A percentile compares a stretch with the other conserved stretches of the same genome.
These are phyloP conservation scores for Heterohyrax brucei DNA, from an alignment of 2,797 vertebrate species.

Conservation along the genomic window DNA sequence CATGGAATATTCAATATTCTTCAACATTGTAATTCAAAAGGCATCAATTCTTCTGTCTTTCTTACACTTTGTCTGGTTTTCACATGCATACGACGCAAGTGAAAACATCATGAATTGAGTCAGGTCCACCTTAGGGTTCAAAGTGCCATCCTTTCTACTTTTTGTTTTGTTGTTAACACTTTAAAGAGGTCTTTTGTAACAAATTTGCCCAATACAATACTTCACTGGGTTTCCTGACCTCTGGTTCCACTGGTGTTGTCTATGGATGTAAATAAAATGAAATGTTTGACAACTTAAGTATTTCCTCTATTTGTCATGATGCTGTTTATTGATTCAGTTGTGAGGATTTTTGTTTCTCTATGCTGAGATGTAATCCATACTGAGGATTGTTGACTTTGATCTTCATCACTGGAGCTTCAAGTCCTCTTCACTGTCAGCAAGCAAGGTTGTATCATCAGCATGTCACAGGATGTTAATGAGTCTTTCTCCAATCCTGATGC, in stretches of 20 bases:
- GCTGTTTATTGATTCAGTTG: neutral
- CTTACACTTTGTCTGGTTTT: neutral
- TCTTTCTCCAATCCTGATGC: neutral
- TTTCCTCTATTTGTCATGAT: neutral
- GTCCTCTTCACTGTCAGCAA: too few relatives aligned
- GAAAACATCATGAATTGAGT: neutral
- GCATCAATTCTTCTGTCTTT: neutral
- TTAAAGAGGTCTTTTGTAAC: too few relatives aligned
- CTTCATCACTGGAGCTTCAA: neutral
- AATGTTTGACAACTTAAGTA: neutral
- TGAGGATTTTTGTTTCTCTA: neutral
- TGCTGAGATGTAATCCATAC: neutral
- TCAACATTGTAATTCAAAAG: neutral
- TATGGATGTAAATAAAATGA: neutral
- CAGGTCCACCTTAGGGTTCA: too few relatives aligned
- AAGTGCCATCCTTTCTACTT: too few relatives aligned
- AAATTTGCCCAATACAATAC: neutral
- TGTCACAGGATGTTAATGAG: neutral
- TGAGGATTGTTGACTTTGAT: neutral
- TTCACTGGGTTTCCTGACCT: neutral
- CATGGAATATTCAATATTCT: neutral
- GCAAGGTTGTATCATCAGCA: too few relatives aligned
- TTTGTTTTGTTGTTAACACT: too few relatives aligned
- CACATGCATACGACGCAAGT: neutral
- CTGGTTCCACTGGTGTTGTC: neutral